A percentile compares a stretch with the other conserved stretches of the same genome.
phyloP scores from a whole-genome alignment of 2,888 invertebrate genomes.

The Ommatoiulus sabulosus region DNA sequence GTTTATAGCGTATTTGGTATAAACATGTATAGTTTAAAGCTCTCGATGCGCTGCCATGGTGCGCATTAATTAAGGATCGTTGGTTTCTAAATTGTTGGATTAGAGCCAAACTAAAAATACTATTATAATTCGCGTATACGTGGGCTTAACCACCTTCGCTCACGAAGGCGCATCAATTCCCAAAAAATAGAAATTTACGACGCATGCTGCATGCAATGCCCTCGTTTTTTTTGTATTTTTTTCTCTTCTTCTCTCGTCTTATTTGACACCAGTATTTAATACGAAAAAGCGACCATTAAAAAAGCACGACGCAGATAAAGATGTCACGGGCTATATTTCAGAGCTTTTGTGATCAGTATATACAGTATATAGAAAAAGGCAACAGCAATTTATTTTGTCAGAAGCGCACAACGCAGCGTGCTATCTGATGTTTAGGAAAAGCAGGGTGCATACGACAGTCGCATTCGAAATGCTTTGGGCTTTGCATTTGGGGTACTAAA shows the following conservation, averaged over 20 bases:
- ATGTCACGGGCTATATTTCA: conserved; percentile 16
- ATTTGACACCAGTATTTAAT: conserved; percentile 13
- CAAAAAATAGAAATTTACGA: background rate
- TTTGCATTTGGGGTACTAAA: background rate
- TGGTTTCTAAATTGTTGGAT: background rate
- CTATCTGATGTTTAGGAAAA: background rate
- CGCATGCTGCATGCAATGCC: background rate
- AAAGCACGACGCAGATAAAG: conserved; percentile 24
- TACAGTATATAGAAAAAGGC: too few relatives aligned
- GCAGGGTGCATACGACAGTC: background rate
- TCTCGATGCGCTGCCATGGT: background rate
- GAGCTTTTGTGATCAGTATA: background rate
- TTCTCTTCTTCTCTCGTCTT: background rate
- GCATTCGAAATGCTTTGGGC: background rate
- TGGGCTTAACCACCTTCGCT: background rate
- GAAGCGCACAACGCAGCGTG: conserved; percentile 18
- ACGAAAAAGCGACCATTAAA: background rate
- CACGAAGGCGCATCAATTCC: background rate
- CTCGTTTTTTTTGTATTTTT: background rate
- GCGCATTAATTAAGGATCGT: background rate
- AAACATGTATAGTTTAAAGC: too few relatives aligned
- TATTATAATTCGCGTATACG: background rate
- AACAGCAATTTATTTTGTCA: background rate
- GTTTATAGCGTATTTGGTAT: too few relatives aligned
- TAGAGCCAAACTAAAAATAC: background rate